Evolutionary conservation across 2,113 vertebrate genomes (phyloP).

Genomic region (Toxotes chatareus): DNA sequence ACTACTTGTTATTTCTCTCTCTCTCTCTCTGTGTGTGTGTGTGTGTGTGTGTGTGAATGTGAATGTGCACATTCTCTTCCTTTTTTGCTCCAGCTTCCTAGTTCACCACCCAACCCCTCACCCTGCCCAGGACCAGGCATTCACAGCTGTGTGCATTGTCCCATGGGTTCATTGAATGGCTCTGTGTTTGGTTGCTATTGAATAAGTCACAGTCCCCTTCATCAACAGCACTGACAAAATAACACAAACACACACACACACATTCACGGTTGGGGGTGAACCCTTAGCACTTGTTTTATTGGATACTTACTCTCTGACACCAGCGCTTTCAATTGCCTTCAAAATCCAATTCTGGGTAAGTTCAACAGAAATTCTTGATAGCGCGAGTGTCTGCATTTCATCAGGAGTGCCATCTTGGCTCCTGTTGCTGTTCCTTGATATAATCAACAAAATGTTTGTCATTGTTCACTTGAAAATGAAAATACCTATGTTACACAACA

Average conservation of each 20-base stretch:
- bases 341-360: conserved; percentile 40
- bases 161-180: conserved; percentile 37
- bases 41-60: conserved; percentile 8
- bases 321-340: conserved; percentile 35
- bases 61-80: conserved; percentile 16
- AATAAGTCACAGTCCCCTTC: conserved; percentile 54
- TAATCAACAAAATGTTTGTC: conserved; percentile 13
- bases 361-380: conserved; percentile 21
- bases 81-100: conserved; percentile 24
- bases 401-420: conserved; percentile 7
- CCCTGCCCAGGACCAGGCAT: conserved; percentile 23
- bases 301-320: conserved; percentile 53
- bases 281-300: conserved; percentile 53
- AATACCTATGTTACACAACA: neutral
- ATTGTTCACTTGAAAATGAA: conserved; percentile 11
- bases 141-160: conserved; percentile 58
- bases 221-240: conserved; percentile 51
- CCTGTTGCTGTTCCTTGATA: neutral
- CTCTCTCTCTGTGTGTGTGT: neutral
- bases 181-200: conserved; percentile 47
- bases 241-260: conserved; percentile 42
- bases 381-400: conserved; percentile 17
- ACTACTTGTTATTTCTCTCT: neutral
- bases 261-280: conserved; percentile 25
- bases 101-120: conserved; percentile 41